Evolutionary conservation across 2,113 vertebrate genomes (phyloP).

Genomic region (Cololabis saira): DNA sequence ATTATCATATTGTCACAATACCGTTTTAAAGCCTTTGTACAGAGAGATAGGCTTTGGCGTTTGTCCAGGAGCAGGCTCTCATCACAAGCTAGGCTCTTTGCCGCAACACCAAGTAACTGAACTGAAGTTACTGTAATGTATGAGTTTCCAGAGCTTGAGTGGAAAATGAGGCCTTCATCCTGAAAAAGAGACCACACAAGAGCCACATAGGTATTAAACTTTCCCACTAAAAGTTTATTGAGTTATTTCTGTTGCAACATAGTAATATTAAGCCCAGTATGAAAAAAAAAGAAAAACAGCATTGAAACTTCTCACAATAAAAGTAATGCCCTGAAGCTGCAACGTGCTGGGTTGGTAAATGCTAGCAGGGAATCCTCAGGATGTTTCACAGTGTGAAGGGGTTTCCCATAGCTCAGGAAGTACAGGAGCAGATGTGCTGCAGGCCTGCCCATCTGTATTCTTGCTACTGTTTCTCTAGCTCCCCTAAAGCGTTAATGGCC

Average conservation of each 20-base stretch:
- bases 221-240: constrained; percentile 84
- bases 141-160: constrained; percentile 78
- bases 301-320: constrained; percentile 71
- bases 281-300: constrained; percentile 76
- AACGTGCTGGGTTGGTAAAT: constrained; percentile 71
- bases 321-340: constrained; percentile 52
- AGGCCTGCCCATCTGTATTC: constrained; percentile 18
- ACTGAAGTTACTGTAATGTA: constrained; percentile 53
- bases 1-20: too few species aligned
- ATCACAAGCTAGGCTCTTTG: constrained; percentile 32
- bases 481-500: constrained; percentile 3
- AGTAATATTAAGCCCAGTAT: constrained; percentile 71
- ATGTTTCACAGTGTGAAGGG: constrained; percentile 60
- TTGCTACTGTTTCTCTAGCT: constrained; percentile 18
- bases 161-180: constrained; percentile 82
- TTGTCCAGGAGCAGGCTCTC: constrained; percentile 29
- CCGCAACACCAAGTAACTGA: constrained; percentile 45
- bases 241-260: constrained; percentile 83
- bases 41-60: neutral
- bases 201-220: constrained; percentile 78
- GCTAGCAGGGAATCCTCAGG: constrained; percentile 70
- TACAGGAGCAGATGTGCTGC: constrained; percentile 26
- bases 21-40: too few species aligned
- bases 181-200: constrained; percentile 84
- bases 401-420: constrained; percentile 70